A percentile compares a stretch with the other conserved stretches of the same genome.
These are phyloP conservation scores for Nipponacmea schrenckii DNA, from an alignment of 2,888 invertebrate species.

Conservation along the genomic window DNA sequence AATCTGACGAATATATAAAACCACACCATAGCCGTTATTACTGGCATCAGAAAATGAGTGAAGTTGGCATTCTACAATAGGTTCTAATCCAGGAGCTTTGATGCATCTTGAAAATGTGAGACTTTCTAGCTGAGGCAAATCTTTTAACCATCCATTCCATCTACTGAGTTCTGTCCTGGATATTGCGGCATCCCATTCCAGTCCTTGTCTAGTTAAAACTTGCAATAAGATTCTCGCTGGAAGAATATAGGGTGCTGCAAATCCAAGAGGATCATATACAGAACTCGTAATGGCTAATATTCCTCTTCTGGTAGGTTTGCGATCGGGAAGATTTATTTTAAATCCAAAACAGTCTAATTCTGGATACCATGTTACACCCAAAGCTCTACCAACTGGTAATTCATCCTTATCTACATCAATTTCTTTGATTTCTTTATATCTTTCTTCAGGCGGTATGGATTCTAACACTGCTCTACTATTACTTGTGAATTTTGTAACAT, in stretches of 20 bases:
- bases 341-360: constrained; percentile 13
- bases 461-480: constrained; percentile 21
- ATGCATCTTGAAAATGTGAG: constrained; percentile 1
- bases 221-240: background rate
- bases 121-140: constrained; percentile 12
- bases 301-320: background rate
- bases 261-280: constrained; percentile 18
- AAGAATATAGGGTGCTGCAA: constrained; percentile 13
- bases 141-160: constrained; percentile 11
- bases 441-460: constrained; percentile 18
- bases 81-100: background rate
- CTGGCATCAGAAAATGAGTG: constrained; percentile 6
- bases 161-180: too few species aligned
- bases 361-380: constrained; percentile 21
- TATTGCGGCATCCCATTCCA: too few species aligned
- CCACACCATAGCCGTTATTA: constrained; percentile 8
- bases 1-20: background rate
- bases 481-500: constrained; percentile 19
- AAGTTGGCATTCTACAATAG: background rate
- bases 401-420: constrained; percentile 14
- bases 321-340: background rate
- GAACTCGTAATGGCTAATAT: constrained; percentile 13
- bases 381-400: constrained; percentile 16
- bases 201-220: too few species aligned
- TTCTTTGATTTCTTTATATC: constrained; percentile 3